Evolutionary conservation across 2,113 vertebrate species (phyloP).

Genomic region (Solenodon paradoxus): DNA sequence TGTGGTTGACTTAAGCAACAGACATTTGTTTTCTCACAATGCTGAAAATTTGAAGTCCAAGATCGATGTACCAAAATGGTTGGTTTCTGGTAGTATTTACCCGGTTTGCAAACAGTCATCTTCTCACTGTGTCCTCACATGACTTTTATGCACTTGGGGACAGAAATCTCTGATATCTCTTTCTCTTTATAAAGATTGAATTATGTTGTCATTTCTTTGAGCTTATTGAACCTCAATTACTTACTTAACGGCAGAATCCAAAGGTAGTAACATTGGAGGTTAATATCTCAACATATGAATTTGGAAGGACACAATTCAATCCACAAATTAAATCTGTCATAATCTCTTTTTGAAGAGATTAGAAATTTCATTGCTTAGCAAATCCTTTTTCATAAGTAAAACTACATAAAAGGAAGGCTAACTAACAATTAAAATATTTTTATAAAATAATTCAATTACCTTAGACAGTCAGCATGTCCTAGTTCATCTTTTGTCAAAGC

Average conservation of each 20-base stretch:
- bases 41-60: neutral
- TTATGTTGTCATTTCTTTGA: neutral
- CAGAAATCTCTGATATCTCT: neutral
- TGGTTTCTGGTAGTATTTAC: neutral
- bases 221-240: neutral
- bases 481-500: conserved; percentile 82
- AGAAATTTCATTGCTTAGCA: neutral
- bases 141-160: neutral
- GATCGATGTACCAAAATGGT: neutral
- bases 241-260: neutral
- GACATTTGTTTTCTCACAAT: neutral
- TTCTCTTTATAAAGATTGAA: neutral
- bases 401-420: conserved; percentile 66
- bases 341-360: neutral
- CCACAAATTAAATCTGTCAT: neutral
- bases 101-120: neutral
- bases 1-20: neutral
- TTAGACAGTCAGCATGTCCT: conserved; percentile 74
- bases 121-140: neutral
- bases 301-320: neutral
- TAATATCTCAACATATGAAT: neutral
- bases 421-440: conserved; percentile 76
- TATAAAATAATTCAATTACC: conserved; percentile 69
- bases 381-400: neutral
- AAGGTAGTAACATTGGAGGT: neutral